A percentile compares a stretch with the other conserved stretches of the same genome.
Conservation (phyloP, 2,888 invertebrate species). For the Sericinus montela region DNA sequence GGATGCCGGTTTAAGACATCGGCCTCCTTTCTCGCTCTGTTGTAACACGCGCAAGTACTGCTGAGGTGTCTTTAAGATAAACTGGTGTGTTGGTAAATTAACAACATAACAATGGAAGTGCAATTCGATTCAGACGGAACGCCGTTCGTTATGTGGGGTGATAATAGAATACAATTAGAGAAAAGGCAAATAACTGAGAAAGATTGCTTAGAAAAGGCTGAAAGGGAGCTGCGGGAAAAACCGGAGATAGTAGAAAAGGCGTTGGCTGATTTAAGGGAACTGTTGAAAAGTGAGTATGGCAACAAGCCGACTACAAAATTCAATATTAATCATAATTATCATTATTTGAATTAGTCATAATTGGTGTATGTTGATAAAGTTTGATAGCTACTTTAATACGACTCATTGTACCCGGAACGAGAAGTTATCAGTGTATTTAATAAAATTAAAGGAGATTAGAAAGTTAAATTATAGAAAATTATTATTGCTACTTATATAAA, state of each 20-base stretch:
- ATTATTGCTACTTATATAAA: no score
- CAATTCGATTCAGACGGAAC: constrained; percentile 74
- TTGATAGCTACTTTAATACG: no score
- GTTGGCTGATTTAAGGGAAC: constrained; percentile 72
- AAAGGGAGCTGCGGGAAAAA: constrained; percentile 84
- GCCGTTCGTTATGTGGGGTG: constrained; percentile 82
- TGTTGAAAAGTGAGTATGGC: constrained; percentile 76
- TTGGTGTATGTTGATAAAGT: no score
- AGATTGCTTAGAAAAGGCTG: constrained; percentile 80
- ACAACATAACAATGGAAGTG: constrained; percentile 51
- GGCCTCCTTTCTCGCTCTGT: constrained; percentile 17
- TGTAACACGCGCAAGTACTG: constrained; percentile 12
- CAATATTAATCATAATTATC: no score
- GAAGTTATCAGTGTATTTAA: no score
- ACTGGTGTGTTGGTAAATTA: constrained; percentile 2
- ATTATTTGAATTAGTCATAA: no score
- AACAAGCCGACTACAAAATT: no score
- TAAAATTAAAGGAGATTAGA: no score
- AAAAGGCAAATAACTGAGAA: constrained; percentile 78
- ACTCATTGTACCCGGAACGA: no score
- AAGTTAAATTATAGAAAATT: no score
- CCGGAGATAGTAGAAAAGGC: constrained; percentile 82
- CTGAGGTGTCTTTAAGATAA: constrained; percentile 12
- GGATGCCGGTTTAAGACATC: constrained; percentile 24
- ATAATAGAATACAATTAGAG: constrained; percentile 80